Base-by-base conservation (phyloP, 2,888 invertebrate genomes). In the Papilio protenor region DNA sequence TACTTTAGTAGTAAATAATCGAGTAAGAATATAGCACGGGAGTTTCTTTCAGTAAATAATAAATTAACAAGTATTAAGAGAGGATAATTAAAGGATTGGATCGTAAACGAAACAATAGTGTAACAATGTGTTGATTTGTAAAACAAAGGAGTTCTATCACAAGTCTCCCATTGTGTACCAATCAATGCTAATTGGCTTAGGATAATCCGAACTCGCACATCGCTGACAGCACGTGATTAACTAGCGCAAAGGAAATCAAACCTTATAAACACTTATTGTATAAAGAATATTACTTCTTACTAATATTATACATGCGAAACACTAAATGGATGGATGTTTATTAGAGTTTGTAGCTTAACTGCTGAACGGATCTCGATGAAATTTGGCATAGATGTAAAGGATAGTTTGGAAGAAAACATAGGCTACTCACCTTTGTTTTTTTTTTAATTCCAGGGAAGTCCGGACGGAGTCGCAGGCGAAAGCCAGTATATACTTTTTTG, bases 111-210 rank as follows among this genome's bases (percentile, higher is more conserved):
- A 69, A 45, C 59, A 59, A 45, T 73, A 57, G 47, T 49, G 21
- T 57, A 57, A 52, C 45, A 21, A 55, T 59, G 76, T 76, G 61
- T 61, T 33, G 49, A 47, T 72, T 71, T 59, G 71, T 71, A 61
- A 49, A 76, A 76, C 76, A 76, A 61, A 45, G 76, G 49, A 71
- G 47, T 52, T 72, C 61, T 52, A 49, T 49, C 11, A 57, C 59
- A 40, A 76, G 49, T 61, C 61, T 76, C 49, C 72, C 14, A 76
- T 72, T 76, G 71, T 72, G 72, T 61, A 61, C 69, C 71, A 72
- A 76, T 76, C 71, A 72, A 61, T 59, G 71, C 59, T 76, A 71
- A 76, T 72, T 72, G 76, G 75, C 69, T 75, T 75, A 75, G 75
- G 72, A 61, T 76, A 72, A 72, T 76, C 61, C 71, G 21, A 16